Evolutionary conservation across 2,113 vertebrate species (phyloP).

Genomic region (Spheniscus mendiculus): DNA sequence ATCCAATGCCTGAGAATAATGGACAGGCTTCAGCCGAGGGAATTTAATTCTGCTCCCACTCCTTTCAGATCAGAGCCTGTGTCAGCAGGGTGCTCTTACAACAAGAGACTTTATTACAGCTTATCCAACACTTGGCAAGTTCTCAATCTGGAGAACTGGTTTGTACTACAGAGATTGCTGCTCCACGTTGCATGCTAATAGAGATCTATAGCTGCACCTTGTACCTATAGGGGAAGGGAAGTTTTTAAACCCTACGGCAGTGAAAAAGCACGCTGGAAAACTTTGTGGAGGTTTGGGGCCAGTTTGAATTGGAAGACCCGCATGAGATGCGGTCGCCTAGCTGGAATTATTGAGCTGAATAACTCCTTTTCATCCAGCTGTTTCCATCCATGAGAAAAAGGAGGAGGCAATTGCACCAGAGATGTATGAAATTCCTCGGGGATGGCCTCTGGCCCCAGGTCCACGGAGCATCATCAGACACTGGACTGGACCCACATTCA

Average conservation of each 20-base stretch:
- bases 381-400: neutral
- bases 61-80: constrained; percentile 54
- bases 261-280: neutral
- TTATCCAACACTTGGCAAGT: constrained; percentile 72
- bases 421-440: neutral
- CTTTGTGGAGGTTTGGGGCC: neutral
- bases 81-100: constrained; percentile 66
- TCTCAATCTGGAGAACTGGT: constrained; percentile 68
- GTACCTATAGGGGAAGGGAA: neutral
- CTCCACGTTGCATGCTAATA: constrained; percentile 20
- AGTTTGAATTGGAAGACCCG: neutral
- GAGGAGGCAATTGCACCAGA: neutral
- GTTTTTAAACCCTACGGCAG: neutral
- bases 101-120: constrained; percentile 72
- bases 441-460: neutral
- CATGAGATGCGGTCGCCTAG: neutral
- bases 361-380: neutral
- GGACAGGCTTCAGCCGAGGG: constrained; percentile 34
- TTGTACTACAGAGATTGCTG: constrained; percentile 58
- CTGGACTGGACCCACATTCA: too few relatives aligned
- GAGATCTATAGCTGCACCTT: neutral
- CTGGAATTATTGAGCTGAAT: constrained; percentile 5
- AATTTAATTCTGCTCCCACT: constrained; percentile 58
- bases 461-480: neutral
- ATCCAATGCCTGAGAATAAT: constrained; percentile 36